Evolutionary conservation across 37 sponge, comb jelly and placozoan genomes (phyloP), one percentile per base, ranked within the genome.

Genomic region (Geodia barretti): DNA sequence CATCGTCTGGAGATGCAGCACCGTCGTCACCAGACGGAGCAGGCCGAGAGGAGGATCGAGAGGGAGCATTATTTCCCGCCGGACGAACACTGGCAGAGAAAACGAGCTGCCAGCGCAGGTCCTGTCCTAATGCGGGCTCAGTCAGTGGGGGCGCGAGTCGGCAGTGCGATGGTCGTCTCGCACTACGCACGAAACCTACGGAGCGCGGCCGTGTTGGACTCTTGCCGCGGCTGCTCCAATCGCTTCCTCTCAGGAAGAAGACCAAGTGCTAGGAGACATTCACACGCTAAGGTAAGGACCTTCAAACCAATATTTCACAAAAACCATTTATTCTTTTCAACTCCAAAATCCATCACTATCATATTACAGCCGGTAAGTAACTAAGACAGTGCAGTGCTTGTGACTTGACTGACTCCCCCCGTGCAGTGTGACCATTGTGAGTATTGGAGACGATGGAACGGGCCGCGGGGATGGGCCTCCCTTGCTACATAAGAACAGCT

Each of bases 361-460:
- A n/a, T n/a, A n/a, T n/a, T 58, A 58, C 19, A 70, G 71, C 71
- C 71, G 38, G 59, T 67, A 79, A 39, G 43, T 67, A 7, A 9
- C n/a, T 39, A 21, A 72, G 64, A 67, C 79, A n/a, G 79, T 78
- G 40, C 59, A 63, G 60, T 62, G 62, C 35, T 9, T 9, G 11
- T 69, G 20, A 31, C 65, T 7, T 64, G n/a, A 64, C 54, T 47
- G 25, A 39, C 73, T 37, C 71, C 41, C 11, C 61, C 32, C 35
- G 4, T 68, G 0, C 32, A 89, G 90, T 89, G 90, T 84, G 90
- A 79, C 62, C 79, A 89, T 38, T 89, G 90, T 79, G 61, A 83
- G 60, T 35, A 89, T n/a, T 89, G 90, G 90, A 78, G 84, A 39
- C 78, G 83, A n/a, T 89, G 82, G 84, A 83, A 68, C 47, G 90